These are phyloP conservation scores for Melanostoma scalare DNA, from an alignment of 2,888 invertebrate species.

Conservation along the genomic window DNA sequence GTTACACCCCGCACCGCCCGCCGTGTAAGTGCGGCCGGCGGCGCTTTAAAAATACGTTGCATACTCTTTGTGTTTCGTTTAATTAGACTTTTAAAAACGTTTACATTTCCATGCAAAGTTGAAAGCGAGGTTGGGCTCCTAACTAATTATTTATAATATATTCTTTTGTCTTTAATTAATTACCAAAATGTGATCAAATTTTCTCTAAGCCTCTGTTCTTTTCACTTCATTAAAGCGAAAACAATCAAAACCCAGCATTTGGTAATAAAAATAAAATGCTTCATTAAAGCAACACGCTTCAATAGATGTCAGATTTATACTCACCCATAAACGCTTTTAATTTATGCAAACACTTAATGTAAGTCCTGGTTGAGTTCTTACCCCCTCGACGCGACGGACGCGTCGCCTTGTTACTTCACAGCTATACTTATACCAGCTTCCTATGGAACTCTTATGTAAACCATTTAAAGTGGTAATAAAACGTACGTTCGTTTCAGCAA, in stretches of 20 bases:
- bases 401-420: conserved; percentile 8
- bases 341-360: conserved; percentile 23
- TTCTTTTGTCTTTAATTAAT: too few species aligned
- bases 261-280: conserved; percentile 11
- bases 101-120: too few species aligned
- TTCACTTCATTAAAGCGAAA: conserved; percentile 2
- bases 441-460: background rate
- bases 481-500: conserved; percentile 17
- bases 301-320: conserved; percentile 14
- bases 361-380: background rate
- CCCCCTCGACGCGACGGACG: background rate
- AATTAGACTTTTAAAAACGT: too few species aligned
- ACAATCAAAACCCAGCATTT: background rate
- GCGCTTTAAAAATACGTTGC: too few species aligned
- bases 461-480: conserved; percentile 30
- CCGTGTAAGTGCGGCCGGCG: too few species aligned
- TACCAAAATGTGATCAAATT: too few species aligned
- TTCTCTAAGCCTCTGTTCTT: background rate
- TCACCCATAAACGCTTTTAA: conserved; percentile 16
- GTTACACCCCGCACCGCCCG: too few species aligned
- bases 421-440: background rate
- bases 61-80: too few species aligned
- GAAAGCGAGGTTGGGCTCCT: too few species aligned
- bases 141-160: too few species aligned
- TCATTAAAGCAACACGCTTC: conserved; percentile 9